A percentile compares a stretch with the other conserved stretches of the same genome.
These are phyloP conservation scores for Thoracochromis brauschi DNA, from an alignment of 2,113 vertebrate genomes.

Conservation along the genomic window DNA sequence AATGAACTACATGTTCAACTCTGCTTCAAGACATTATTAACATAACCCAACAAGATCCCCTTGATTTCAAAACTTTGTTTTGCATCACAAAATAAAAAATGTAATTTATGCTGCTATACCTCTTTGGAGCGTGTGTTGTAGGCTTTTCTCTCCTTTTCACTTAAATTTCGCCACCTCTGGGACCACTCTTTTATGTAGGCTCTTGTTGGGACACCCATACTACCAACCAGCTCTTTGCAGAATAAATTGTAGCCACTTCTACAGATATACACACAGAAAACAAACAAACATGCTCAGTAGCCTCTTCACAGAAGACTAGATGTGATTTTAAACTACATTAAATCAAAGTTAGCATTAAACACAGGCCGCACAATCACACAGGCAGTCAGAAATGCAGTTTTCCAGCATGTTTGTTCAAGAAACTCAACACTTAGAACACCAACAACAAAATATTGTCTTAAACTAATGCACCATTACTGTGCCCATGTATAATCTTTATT, in stretches of 20 bases:
- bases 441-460: not conserved
- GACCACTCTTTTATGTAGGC: fast-evolving
- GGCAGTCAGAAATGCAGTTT: not conserved
- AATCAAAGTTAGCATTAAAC: not conserved
- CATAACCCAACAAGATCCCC: not conserved
- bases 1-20: not conserved
- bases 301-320: not conserved
- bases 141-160: not conserved
- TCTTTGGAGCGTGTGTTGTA: not conserved
- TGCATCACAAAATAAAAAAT: not conserved
- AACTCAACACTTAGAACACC: not conserved
- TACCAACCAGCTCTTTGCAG: not conserved
- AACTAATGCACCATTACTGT: not conserved
- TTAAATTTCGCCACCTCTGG: constrained; percentile 13
- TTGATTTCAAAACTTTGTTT: not conserved
- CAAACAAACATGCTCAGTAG: not conserved
- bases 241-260: constrained; percentile 33
- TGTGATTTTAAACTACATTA: not conserved
- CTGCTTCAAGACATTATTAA: not conserved
- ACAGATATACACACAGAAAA: not conserved
- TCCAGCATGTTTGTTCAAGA: not conserved
- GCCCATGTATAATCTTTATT: not conserved
- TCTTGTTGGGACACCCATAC: fast-evolving
- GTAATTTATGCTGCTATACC: not conserved
- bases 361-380: not conserved